Base-by-base conservation (phyloP, 2,797 vertebrate genomes). In the Carapus acus region DNA sequence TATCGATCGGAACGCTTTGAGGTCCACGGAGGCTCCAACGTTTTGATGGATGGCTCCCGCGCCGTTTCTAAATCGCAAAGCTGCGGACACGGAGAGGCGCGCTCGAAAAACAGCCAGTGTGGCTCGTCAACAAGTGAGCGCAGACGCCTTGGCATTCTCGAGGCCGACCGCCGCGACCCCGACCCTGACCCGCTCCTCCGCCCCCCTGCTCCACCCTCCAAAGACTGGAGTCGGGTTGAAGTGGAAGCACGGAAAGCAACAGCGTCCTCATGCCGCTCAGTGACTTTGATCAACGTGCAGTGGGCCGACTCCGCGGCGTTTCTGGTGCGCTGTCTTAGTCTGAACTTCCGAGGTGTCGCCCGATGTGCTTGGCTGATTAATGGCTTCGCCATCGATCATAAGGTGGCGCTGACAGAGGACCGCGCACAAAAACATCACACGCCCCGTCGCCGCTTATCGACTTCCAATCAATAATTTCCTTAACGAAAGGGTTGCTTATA, bases 331-430 rank as follows among this genome's bases (percentile, higher is more conserved):
- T 8, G 27, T 75, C 75, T 74, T 42, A 74, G 54, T 73, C 67
- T 69, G 55, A 71, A 46, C 67, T 73, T 69, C 58, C 27, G 48
- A 68, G 64, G 73, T 80, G 81, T 81, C 74, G 72, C 79, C 77
- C 73, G 63, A 62, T 64, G 74, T 61, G 76, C 64, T 80, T 76
- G 70, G 68, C 77, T 80, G 80, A 86, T 87, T 69, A 82, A 87
- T 81, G 79, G 62, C 76, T 70, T 49, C 23, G 46, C 67, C 67
- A 81, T 84, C 39, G 61, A 85, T 86, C 78, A 81, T 49, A 46
- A 61, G 59, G 40, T 21, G 7, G 53, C 36, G 63, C 57, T 33
- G 60, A 75, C 70, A 54, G 65, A 72, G 48, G 54, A n/a, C 71
- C 34, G 37, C 43, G 67, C 48, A 58, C 68, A 65, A 63, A 68